Base-by-base conservation (phyloP, 2,113 vertebrate genomes). In the Agelaius phoeniceus region DNA sequence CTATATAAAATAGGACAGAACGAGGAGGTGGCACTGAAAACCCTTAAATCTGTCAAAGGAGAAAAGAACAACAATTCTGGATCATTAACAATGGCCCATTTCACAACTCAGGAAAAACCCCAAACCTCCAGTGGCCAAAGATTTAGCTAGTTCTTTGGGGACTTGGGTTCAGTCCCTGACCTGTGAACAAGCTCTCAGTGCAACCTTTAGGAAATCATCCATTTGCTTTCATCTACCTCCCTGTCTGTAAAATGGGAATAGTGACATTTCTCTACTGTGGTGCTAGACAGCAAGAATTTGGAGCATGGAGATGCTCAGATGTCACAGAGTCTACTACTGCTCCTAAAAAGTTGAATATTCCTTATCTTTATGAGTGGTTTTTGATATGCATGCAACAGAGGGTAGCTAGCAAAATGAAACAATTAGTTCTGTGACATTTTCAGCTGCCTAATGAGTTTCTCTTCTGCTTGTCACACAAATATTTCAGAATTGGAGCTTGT, bases 381-480 rank as follows among this genome's bases (percentile, higher is more conserved):
- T 72, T 88, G 87, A 86, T 88, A 39, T 41, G 52, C 31, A 7
- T 81, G 43, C 51, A 93, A 77, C 46, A 86, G 85, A 94, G 89
- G 82, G 59, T 66, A 93, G 86, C 83, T 92, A 76, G 33, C 85
- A 95, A 94, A 94, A 93, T 57, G 68, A 95, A 96, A 81, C 85
- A 88, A 95, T 93, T 95, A 93, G 71, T 83, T 91, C 72, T 67
- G 63, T 96, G 93, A 94, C 87, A 95, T 96, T 95, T 96, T 95
- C 93, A 91, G 90, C 90, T 85, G 75, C 92, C 92, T 96, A 96
- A 85, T 21, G 23, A 93, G 48, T 90, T 94, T 96, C 75, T 93
- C 20, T 88, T 55, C 63, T 84, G 74, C 84, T 80, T 96, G 91
- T 87, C 78, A 91, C 55, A 93, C 43, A 83, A 84, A 48, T 19